Percentiles rank a stretch among this genome's conserved stretches.
phyloP scores from a whole-genome alignment of 2,113 vertebrate genomes.

The Cryptomyrus ogoouensis region DNA sequence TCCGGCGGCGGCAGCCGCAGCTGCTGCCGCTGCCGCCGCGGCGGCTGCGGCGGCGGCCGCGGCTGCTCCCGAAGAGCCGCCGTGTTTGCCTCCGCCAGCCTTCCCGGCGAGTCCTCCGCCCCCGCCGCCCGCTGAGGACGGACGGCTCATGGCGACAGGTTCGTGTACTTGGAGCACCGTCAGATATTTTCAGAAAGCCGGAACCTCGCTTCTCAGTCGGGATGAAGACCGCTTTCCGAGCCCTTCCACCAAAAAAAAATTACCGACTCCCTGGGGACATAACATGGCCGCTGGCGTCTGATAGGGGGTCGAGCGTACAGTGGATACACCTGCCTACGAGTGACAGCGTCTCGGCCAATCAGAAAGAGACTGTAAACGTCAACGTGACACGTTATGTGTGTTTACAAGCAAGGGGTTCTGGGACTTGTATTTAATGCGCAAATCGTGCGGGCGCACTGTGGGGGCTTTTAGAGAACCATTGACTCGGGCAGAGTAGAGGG shows the following conservation, averaged over 20 bases:
- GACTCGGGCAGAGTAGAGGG: background rate
- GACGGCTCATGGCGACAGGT: slow-evolving; percentile 58
- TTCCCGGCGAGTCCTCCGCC: slow-evolving; percentile 58
- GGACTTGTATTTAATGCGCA: slow-evolving; percentile 14
- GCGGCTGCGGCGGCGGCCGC: slow-evolving; percentile 32
- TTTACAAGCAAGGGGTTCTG: slow-evolving; percentile 12
- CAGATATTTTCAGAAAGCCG: slow-evolving; percentile 12
- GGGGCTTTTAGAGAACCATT: background rate
- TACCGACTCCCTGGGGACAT: slow-evolving; percentile 44
- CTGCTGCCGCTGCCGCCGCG: slow-evolving; percentile 35
- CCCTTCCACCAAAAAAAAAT: slow-evolving; percentile 29
- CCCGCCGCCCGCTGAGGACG: slow-evolving; percentile 57
- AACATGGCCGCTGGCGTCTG: slow-evolving; percentile 62
- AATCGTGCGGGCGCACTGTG: background rate
- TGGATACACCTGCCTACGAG: slow-evolving; percentile 31
- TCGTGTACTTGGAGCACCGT: background rate
- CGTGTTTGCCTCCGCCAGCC: slow-evolving; percentile 56
- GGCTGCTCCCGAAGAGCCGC: slow-evolving; percentile 40
- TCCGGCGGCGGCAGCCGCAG: slow-evolving; percentile 33
- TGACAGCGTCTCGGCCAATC: slow-evolving; percentile 48
- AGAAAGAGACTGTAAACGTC: slow-evolving; percentile 5
- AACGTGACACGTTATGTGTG: slow-evolving; percentile 20
- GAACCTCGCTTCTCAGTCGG: slow-evolving; percentile 22
- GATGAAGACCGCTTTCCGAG: slow-evolving; percentile 35
- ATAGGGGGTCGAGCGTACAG: slow-evolving; percentile 31